Conservation (phyloP, 2,888 invertebrate genomes). For the Tipula vernalis region DNA sequence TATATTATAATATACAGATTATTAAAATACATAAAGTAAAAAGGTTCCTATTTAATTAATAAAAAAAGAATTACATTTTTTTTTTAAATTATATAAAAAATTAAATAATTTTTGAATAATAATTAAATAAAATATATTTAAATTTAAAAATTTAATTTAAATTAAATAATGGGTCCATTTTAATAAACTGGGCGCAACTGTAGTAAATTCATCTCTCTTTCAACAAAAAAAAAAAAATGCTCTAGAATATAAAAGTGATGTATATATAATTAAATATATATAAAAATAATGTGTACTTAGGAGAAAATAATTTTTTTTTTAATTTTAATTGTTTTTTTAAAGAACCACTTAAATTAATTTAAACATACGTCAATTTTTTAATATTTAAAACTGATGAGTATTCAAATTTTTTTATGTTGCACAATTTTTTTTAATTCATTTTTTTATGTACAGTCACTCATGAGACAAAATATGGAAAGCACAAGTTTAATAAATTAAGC, state of each 20-base stretch:
- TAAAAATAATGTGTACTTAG: neutral
- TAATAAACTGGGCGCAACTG: neutral
- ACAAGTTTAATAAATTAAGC: neutral
- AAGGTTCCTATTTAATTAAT: neutral
- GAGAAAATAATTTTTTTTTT: neutral
- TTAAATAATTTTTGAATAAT: neutral
- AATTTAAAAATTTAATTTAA: constrained; percentile 4
- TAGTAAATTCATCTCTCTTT: neutral
- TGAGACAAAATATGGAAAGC: neutral
- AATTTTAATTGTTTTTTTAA: neutral
- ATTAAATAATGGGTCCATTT: neutral
- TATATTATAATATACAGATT: neutral
- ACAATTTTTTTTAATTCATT: neutral
- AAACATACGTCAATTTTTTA: neutral
- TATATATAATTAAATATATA: neutral
- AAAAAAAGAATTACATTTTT: neutral
- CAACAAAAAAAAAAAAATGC: neutral
- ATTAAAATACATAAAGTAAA: neutral
- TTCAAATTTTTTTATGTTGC: neutral
- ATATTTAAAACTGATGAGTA: neutral
- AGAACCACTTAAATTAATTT: neutral
- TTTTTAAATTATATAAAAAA: neutral
- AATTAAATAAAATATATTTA: neutral
- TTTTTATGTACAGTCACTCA: neutral
- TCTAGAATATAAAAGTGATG: neutral